Evolutionary conservation across 2,888 invertebrate species (phyloP).

Genomic region (Cataglyphis altisquamis): DNA sequence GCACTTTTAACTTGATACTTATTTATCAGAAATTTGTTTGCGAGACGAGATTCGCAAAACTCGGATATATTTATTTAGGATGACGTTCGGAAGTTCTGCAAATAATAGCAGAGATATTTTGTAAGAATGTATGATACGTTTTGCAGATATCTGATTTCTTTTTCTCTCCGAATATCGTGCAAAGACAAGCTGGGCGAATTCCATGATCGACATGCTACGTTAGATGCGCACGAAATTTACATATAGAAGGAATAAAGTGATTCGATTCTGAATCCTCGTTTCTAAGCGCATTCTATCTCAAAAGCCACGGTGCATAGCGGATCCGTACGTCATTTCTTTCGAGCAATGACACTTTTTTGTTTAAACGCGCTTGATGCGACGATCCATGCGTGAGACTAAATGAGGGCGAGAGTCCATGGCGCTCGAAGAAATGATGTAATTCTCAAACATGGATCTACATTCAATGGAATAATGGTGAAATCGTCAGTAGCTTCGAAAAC

Average conservation of each 20-base stretch:
- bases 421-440: constrained; percentile 27
- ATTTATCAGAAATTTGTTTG: constrained; percentile 42
- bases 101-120: constrained; percentile 33
- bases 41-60: constrained; percentile 48
- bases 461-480: constrained; percentile 55
- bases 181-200: constrained; percentile 77
- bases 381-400: constrained; percentile 64
- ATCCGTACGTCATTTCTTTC: constrained; percentile 72
- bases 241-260: constrained; percentile 59
- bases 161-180: constrained; percentile 75
- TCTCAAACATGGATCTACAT: constrained; percentile 64
- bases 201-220: constrained; percentile 79
- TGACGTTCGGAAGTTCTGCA: constrained; percentile 6
- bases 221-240: constrained; percentile 71
- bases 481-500: constrained; percentile 67
- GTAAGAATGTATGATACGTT: constrained; percentile 18
- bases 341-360: constrained; percentile 67
- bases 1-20: constrained; percentile 42
- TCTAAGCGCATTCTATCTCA: constrained; percentile 77
- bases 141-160: constrained; percentile 30
- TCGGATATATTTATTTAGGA: constrained; percentile 38
- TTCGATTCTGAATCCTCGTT: constrained; percentile 59
- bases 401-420: neutral
- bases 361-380: constrained; percentile 56
- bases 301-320: constrained; percentile 78